A percentile compares a stretch with the other conserved stretches of the same genome.
phyloP scores from a whole-genome alignment of 2,888 invertebrate species.

The Adelphocoris suturalis region DNA sequence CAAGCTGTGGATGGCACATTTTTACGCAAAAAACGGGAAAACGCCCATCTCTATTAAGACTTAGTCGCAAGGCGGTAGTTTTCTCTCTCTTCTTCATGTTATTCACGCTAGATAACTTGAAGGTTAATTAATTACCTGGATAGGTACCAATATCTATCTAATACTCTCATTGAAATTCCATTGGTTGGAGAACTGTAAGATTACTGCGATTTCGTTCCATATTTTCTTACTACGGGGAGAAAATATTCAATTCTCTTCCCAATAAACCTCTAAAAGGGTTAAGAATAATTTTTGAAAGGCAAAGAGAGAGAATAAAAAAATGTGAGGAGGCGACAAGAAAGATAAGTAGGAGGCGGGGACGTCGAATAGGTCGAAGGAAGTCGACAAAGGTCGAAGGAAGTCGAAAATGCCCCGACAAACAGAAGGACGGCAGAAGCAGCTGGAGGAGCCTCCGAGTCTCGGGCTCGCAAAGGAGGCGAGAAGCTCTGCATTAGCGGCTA shows the following conservation, averaged over 20 bases:
- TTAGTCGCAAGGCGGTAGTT: too few relatives aligned
- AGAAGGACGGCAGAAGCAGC: not conserved
- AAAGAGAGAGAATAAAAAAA: not conserved
- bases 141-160: too few relatives aligned
- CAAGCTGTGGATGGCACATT: too few relatives aligned
- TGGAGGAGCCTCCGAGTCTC: not conserved
- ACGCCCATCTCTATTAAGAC: too few relatives aligned
- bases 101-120: too few relatives aligned
- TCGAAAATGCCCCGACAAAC: slow-evolving; percentile 17
- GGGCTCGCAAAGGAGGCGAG: slow-evolving; percentile 7
- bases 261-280: not conserved
- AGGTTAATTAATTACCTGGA: too few relatives aligned
- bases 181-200: too few relatives aligned
- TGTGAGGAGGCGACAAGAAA: not conserved
- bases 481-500: slow-evolving; percentile 43
- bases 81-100: too few relatives aligned
- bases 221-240: not conserved
- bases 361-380: too few relatives aligned
- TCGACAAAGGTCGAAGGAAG: too few relatives aligned
- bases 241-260: not conserved
- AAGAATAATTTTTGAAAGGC: not conserved
- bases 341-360: not conserved
- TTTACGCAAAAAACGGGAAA: too few relatives aligned
- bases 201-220: not conserved
- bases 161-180: too few relatives aligned